Evolutionary conservation across 2,113 vertebrate genomes (phyloP), one percentile per base, ranked within the genome.

Genomic region (Microcebus murinus): DNA sequence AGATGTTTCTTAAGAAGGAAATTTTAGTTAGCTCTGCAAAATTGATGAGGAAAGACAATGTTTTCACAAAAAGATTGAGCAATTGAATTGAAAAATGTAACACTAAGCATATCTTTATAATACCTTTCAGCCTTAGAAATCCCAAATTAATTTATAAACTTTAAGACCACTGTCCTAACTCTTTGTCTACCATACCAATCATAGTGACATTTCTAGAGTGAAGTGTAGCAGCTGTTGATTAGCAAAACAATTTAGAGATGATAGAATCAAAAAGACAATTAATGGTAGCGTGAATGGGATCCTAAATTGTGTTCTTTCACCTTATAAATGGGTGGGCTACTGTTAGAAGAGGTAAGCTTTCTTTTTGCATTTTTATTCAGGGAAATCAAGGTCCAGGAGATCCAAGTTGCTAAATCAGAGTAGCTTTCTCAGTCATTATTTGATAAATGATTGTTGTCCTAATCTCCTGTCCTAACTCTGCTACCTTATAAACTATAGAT

Each of bases 31-130:
- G 84, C 84, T 88, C 76, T 95, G 92, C 92, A 96, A 92, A 97
- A 98, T 96, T 97, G 90, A 94, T 95, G 94, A 96, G 57, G 76
- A 90, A 95, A 97, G 93, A 59, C 57, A 84, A 48, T 95, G 11
- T 92, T 97, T 96, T 90, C 45, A 91, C 76, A 86, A 88, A 97
- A 96, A 17, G 27, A 97, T 79, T 90, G 76, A 90, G 55, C 95
- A 96, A 96, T 97, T 96, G 96, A 97, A 97, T 88, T 98, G 94
- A 97, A 96, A 98, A 96, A 97, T 96, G 50, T 94, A 93, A 73
- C 76, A 70, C 50, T 85, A 89, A 90, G 82, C 57, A 77, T 70
- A 55, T 92, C 70, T 95, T 95, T 95, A 95, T 73, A 87, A 81
- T 81, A 96, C 55, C 61, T 97, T 96, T 96, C 80, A 97, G 94